phyloP scores from a whole-genome alignment of 2,888 invertebrate genomes.

The Meghimatium bilineatum region DNA sequence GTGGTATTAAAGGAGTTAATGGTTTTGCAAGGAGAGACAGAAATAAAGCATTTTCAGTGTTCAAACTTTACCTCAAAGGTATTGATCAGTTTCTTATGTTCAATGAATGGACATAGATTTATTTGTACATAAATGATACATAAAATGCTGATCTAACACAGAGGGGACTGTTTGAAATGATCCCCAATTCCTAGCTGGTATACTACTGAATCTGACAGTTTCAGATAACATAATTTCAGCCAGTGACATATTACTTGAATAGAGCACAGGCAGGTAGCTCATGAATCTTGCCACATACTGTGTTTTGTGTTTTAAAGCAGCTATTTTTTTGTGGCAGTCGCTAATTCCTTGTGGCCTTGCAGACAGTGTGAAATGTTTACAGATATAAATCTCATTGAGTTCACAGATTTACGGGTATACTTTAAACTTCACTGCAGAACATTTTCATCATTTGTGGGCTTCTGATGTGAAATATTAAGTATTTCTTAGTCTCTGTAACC shows the following conservation, averaged over 20 bases:
- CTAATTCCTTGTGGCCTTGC: constrained; percentile 13
- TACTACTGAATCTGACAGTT: background rate
- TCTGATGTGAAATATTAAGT: background rate
- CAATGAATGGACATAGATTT: background rate
- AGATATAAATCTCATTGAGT: constrained; percentile 9
- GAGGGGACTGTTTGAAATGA: background rate
- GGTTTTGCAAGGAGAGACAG: background rate
- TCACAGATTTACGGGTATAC: constrained; percentile 18
- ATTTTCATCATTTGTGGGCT: too few species aligned
- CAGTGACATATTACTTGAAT: background rate
- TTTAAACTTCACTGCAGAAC: background rate
- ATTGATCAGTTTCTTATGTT: background rate
- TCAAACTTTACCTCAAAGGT: background rate
- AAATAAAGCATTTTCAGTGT: background rate
- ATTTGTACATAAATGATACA: background rate
- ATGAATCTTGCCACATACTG: background rate
- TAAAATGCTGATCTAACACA: background rate
- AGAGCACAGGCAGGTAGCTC: background rate
- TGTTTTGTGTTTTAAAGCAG: background rate
- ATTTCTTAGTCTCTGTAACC: background rate
- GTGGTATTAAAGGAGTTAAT: too few species aligned
- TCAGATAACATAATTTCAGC: background rate
- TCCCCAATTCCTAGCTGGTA: background rate
- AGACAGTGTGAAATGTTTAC: background rate
- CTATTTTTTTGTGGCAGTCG: constrained; percentile 6